A percentile compares a stretch with the other conserved stretches of the same genome.
Evolutionary conservation across 1,140 invertebrate species (phyloP).

Genomic region (Aphis craccivora): DNA sequence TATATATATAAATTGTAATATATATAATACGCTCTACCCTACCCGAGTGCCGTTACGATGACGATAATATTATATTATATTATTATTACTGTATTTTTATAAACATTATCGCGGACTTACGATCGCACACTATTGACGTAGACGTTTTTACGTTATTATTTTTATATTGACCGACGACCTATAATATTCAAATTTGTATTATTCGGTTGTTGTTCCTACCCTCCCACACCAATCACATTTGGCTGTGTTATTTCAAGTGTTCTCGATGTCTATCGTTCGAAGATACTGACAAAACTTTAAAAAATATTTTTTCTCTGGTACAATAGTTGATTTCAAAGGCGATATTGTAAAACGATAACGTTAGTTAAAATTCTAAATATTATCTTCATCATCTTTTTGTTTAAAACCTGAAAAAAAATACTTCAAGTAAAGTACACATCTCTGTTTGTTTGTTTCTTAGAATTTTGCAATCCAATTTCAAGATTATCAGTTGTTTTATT

Average conservation of each 20-base stretch:
- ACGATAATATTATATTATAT: neutral
- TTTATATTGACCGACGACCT: neutral
- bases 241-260: neutral
- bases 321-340: neutral
- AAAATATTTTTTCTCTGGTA: neutral
- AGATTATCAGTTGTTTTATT: slow-evolving; percentile 22
- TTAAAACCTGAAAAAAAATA: neutral
- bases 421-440: neutral
- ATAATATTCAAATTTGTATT: neutral
- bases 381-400: neutral
- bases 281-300: neutral
- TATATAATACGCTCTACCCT: neutral
- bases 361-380: neutral
- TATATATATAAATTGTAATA: neutral
- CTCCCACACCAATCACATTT: neutral
- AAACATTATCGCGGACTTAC: neutral
- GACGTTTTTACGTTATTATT: neutral
- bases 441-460: neutral
- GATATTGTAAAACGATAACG: neutral
- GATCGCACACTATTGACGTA: neutral
- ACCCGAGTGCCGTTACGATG: neutral
- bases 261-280: neutral
- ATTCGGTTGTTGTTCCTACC: neutral
- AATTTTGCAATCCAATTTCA: neutral
- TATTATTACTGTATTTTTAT: neutral